These are phyloP conservation scores for Leptoteleia sp. DNA, from an alignment of 1,140 invertebrate species.

Conservation along the genomic window DNA sequence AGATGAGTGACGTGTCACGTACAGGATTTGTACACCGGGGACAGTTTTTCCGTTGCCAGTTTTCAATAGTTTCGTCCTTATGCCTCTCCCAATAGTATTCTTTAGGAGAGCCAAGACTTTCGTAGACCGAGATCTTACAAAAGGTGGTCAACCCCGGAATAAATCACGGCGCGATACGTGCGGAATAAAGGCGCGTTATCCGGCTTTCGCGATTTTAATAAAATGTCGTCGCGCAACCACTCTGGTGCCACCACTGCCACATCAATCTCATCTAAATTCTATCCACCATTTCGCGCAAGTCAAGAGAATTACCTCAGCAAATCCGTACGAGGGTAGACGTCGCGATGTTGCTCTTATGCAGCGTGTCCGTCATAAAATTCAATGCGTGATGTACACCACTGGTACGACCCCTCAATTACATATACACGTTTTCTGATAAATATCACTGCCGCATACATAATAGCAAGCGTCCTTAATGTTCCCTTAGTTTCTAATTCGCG, in stretches of 20 bases:
- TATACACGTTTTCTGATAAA: conserved; percentile 34
- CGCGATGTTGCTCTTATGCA: conserved; percentile 43
- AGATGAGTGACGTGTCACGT: conserved; percentile 39
- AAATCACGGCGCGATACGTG: conserved; percentile 55
- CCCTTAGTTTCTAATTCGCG: background rate
- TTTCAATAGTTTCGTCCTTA: conserved; percentile 55
- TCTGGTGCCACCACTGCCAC: conserved; percentile 44
- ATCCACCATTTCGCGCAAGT: conserved; percentile 56
- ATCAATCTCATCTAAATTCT: conserved; percentile 65
- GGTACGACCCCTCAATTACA: conserved; percentile 22
- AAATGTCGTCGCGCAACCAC: conserved; percentile 54
- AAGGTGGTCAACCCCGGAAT: conserved; percentile 55
- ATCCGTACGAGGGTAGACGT: conserved; percentile 51
- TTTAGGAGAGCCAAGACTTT: conserved; percentile 34
- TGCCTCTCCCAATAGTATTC: conserved; percentile 39
- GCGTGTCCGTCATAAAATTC: conserved; percentile 53
- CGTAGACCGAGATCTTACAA: conserved; percentile 30
- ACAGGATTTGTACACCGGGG: conserved; percentile 53
- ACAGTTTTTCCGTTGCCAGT: conserved; percentile 46
- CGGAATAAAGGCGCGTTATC: conserved; percentile 61
- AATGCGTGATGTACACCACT: conserved; percentile 32
- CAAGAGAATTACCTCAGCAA: conserved; percentile 61
- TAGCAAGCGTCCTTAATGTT: conserved; percentile 4
- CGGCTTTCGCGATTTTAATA: conserved; percentile 62
- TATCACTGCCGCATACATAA: conserved; percentile 11